Percentiles rank a stretch among this genome's conserved stretches.
These are phyloP conservation scores for Epinephelus lanceolatus DNA, from an alignment of 2,113 vertebrate species.

Conservation along the genomic window DNA sequence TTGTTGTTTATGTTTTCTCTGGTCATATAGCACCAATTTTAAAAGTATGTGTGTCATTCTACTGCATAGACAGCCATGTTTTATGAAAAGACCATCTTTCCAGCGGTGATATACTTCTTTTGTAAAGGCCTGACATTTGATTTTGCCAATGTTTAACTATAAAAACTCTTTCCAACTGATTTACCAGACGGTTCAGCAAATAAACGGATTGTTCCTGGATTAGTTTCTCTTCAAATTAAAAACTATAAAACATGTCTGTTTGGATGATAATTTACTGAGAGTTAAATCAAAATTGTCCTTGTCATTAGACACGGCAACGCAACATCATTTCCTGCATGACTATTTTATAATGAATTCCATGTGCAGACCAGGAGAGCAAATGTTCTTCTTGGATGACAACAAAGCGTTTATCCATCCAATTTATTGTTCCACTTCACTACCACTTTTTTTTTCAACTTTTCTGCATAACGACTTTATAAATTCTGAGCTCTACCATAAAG, in stretches of 20 bases:
- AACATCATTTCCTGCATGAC: constrained; percentile 39
- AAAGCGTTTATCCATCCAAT: constrained; percentile 49
- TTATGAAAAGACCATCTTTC: too few species aligned
- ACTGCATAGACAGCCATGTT: too few species aligned
- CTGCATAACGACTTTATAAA: constrained; percentile 37
- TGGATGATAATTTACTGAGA: constrained; percentile 8
- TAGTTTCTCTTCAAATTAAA: constrained; percentile 19
- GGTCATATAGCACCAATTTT: too few species aligned
- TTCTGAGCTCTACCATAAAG: constrained; percentile 15
- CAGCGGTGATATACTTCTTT: too few species aligned
- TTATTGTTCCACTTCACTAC: constrained; percentile 65
- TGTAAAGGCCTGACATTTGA: constrained; percentile 3
- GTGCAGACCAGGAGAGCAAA: constrained; percentile 30
- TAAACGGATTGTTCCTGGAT: not conserved
- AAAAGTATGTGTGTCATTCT: too few species aligned
- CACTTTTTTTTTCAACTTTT: constrained; percentile 40
- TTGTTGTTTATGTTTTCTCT: too few species aligned
- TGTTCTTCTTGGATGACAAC: constrained; percentile 46
- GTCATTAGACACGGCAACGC: constrained; percentile 25
- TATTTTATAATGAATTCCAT: constrained; percentile 51
- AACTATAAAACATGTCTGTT: constrained; percentile 19
- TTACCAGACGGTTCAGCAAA: constrained; percentile 34
- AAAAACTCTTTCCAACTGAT: not conserved
- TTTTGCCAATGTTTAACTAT: not conserved
- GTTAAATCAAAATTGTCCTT: constrained; percentile 37